phyloP scores from a whole-genome alignment of 2,113 vertebrate species.

The Pyrgilauda ruficollis region DNA sequence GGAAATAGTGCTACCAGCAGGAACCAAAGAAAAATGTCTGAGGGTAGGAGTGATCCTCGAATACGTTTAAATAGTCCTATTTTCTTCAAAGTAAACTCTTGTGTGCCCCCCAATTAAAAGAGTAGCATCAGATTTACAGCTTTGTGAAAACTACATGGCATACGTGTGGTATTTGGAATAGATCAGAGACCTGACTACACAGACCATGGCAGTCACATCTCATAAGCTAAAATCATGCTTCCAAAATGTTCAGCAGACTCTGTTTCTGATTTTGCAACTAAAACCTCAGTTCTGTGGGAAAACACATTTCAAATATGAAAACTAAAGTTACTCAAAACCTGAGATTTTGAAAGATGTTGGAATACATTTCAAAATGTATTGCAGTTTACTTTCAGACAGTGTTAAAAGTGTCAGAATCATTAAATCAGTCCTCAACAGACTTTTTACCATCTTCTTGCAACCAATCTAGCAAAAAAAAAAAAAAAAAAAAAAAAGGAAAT shows the following conservation, averaged over 20 bases:
- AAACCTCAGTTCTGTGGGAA: not conserved
- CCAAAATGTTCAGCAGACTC: not conserved
- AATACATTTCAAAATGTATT: not conserved
- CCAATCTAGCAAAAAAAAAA: not conserved
- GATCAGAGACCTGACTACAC: not conserved
- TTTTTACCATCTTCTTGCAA: not conserved
- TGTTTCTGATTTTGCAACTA: conserved; percentile 5
- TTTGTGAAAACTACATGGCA: not conserved
- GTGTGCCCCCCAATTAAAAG: not conserved
- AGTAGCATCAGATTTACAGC: not conserved
- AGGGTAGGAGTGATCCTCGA: not conserved
- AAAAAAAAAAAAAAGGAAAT: not conserved
- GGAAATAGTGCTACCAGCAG: not conserved
- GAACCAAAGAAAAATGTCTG: not conserved
- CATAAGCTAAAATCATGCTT: not conserved
- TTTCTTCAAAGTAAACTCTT: not conserved
- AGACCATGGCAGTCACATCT: not conserved
- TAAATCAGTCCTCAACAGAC: not conserved
- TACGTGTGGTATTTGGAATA: not conserved
- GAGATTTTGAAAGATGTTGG: not conserved
- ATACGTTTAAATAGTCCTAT: not conserved
- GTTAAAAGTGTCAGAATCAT: not conserved
- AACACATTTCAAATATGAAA: not conserved
- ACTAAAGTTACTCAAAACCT: not conserved
- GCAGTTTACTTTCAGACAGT: not conserved